These are phyloP conservation scores for Dryadula phaetusa DNA, from an alignment of 2,888 invertebrate genomes.

Conservation along the genomic window DNA sequence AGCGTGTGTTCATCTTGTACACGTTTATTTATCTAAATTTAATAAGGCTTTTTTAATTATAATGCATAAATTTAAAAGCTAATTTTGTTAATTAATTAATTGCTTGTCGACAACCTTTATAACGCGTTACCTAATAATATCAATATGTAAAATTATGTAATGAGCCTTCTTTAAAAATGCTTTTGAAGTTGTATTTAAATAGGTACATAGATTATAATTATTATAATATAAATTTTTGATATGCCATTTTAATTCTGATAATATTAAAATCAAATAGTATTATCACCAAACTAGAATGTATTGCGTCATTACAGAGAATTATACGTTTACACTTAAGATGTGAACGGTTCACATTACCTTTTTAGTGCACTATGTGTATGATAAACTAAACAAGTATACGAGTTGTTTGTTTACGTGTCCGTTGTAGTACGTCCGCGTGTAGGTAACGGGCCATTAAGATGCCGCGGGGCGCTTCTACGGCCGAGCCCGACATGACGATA, in stretches of 20 bases:
- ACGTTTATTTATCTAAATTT: slow-evolving; percentile 35
- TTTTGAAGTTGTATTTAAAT: neutral
- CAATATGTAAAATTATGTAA: neutral
- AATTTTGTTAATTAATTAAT: slow-evolving; percentile 32
- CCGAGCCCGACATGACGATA: slow-evolving; percentile 38
- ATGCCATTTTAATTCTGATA: neutral
- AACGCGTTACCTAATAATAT: neutral
- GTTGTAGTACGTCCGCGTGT: slow-evolving; percentile 74
- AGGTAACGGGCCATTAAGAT: slow-evolving; percentile 70
- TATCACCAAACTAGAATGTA: neutral
- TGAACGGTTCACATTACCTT: slow-evolving; percentile 27
- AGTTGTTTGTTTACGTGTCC: slow-evolving; percentile 78
- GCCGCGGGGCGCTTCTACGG: slow-evolving; percentile 57
- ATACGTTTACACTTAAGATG: neutral
- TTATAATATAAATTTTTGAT: neutral
- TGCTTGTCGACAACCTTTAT: slow-evolving; percentile 13
- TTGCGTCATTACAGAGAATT: slow-evolving; percentile 7
- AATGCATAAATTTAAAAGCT: slow-evolving; percentile 14
- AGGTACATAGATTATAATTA: neutral
- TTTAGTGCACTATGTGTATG: slow-evolving; percentile 39
- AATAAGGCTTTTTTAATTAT: slow-evolving; percentile 32
- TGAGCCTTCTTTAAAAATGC: neutral
- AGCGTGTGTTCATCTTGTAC: slow-evolving; percentile 26
- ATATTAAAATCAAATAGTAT: neutral
- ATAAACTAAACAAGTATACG: slow-evolving; percentile 43